These are phyloP conservation scores for Anniella stebbinsi DNA, from an alignment of 2,797 vertebrate species.

Conservation along the genomic window DNA sequence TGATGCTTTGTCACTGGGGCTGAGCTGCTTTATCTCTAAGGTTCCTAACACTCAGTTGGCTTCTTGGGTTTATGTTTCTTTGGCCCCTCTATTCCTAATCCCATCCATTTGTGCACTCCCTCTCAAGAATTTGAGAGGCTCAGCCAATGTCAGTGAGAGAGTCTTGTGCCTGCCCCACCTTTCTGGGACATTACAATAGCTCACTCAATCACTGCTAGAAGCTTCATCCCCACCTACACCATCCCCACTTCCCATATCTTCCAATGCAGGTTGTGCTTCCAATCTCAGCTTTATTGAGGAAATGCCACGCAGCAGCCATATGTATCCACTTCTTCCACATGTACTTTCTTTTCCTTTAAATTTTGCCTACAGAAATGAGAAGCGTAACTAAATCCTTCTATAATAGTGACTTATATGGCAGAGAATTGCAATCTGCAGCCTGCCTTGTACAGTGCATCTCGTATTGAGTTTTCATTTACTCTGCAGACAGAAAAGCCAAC, in stretches of 20 bases:
- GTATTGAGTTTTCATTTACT: slow-evolving; percentile 27
- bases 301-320: neutral
- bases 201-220: neutral
- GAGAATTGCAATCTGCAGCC: slow-evolving; percentile 17
- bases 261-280: neutral
- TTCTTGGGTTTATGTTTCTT: neutral
- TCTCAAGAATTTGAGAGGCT: neutral
- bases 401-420: slow-evolving; percentile 9
- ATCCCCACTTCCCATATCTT: neutral
- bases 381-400: neutral
- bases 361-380: neutral
- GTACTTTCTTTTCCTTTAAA: neutral
- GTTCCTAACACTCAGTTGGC: no score
- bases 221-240: neutral
- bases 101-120: no score
- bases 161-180: neutral
- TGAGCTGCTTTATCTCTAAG: no score
- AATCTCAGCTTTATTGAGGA: neutral
- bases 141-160: neutral
- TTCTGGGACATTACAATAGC: neutral
- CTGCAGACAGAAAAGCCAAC: slow-evolving; percentile 10
- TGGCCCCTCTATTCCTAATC: neutral
- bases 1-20: no score
- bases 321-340: neutral
- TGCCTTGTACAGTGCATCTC: neutral